Evolutionary conservation across 2,888 invertebrate genomes (phyloP).

Genomic region (Diarsia brunnea): DNA sequence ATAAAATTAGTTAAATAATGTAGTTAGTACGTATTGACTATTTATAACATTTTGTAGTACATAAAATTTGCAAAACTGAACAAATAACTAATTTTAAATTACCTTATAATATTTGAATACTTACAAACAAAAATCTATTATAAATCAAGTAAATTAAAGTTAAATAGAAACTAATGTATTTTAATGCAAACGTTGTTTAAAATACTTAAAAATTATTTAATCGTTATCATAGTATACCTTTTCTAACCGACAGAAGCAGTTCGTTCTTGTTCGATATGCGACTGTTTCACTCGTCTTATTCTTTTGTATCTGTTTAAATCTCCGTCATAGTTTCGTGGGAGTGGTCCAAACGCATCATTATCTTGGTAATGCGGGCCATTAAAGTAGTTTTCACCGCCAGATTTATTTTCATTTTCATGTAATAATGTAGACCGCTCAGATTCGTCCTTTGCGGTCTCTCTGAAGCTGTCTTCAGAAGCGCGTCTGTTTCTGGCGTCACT

Average conservation of each 20-base stretch:
- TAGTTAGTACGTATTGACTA: background rate
- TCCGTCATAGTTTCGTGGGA: slow-evolving; percentile 78
- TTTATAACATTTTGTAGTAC: background rate
- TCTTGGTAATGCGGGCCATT: slow-evolving; percentile 79
- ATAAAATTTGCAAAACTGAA: slow-evolving; percentile 25
- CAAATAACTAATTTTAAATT: slow-evolving; percentile 57
- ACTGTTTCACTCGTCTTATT: slow-evolving; percentile 81
- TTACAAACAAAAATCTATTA: slow-evolving; percentile 73
- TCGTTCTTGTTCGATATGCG: slow-evolving; percentile 61
- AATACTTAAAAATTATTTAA: slow-evolving; percentile 65
- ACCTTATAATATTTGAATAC: slow-evolving; percentile 73
- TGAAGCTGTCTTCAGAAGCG: slow-evolving; percentile 64
- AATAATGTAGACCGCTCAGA: slow-evolving; percentile 67
- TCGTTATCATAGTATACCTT: slow-evolving; percentile 37
- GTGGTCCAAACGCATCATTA: slow-evolving; percentile 81
- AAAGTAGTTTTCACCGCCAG: slow-evolving; percentile 69
- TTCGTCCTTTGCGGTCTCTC: slow-evolving; percentile 56
- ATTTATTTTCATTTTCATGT: slow-evolving; percentile 67
- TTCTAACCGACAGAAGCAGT: slow-evolving; percentile 52
- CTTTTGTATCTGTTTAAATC: slow-evolving; percentile 83
- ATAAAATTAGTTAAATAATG: slow-evolving; percentile 55
- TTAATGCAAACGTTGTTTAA: slow-evolving; percentile 63
- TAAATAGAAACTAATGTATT: slow-evolving; percentile 65
- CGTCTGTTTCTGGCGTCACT: slow-evolving; percentile 77
- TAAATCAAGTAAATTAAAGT: slow-evolving; percentile 64